These are phyloP conservation scores for Ailurus styani DNA, from an alignment of 2,113 vertebrate genomes.

Conservation along the genomic window DNA sequence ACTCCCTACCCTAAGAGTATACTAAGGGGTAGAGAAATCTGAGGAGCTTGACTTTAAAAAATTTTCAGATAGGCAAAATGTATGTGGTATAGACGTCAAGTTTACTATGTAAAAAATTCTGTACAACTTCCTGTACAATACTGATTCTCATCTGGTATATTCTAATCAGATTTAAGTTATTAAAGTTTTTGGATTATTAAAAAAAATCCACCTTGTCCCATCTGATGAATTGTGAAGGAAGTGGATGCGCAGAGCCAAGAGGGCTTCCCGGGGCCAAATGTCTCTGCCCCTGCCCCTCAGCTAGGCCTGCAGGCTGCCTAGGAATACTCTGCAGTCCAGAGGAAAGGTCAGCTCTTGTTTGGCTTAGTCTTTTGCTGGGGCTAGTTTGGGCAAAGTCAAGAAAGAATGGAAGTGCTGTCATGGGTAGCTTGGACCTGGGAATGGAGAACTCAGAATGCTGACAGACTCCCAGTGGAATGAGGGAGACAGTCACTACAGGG, in stretches of 20 bases:
- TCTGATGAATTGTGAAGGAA: neutral
- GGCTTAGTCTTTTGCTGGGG: neutral
- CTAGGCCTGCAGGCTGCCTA: neutral
- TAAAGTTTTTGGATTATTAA: constrained; percentile 99
- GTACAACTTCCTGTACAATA: constrained; percentile 99
- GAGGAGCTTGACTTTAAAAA: constrained; percentile 75
- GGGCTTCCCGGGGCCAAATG: neutral
- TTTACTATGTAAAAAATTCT: constrained; percentile 99
- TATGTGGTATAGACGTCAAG: constrained; percentile 99
- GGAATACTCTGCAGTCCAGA: neutral
- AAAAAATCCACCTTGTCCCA: neutral
- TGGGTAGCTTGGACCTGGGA: neutral
- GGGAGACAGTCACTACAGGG: neutral
- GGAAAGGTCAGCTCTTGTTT: neutral
- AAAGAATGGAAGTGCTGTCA: neutral
- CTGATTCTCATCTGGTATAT: constrained; percentile 94
- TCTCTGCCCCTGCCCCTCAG: neutral
- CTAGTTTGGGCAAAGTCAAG: neutral
- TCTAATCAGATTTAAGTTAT: constrained; percentile 99
- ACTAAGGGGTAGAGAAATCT: neutral
- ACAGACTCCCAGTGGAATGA: neutral
- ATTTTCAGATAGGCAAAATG: constrained; percentile 89
- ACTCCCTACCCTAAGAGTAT: neutral
- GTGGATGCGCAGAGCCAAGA: neutral
- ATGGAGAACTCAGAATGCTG: neutral